Evolutionary conservation across 2,888 invertebrate genomes (phyloP).

Genomic region (Drosophila paramelanica): DNA sequence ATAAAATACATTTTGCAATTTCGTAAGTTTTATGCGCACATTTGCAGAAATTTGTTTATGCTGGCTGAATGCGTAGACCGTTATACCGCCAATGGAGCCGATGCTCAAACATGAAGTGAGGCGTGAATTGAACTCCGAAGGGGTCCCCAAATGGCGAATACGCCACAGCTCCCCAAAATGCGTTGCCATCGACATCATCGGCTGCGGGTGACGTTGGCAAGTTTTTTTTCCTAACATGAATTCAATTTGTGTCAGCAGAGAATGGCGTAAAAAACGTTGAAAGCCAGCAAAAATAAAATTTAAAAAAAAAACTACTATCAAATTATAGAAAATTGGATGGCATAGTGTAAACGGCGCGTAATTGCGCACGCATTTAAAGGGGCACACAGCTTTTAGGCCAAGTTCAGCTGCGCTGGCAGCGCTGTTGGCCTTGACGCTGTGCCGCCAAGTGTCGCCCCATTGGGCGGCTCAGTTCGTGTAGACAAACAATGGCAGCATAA

Average conservation of each 20-base stretch:
- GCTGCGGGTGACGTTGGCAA: conserved; percentile 51
- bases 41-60: conserved; percentile 72
- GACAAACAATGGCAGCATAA: conserved; percentile 69
- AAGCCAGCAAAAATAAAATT: conserved; percentile 13
- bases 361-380: conserved; percentile 59
- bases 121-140: conserved; percentile 14
- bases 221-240: conserved; percentile 37
- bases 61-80: conserved; percentile 26
- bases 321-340: conserved; percentile 53
- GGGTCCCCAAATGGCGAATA: neutral
- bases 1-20: conserved; percentile 75
- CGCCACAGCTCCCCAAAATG: neutral
- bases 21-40: conserved; percentile 76
- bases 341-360: conserved; percentile 19
- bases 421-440: conserved; percentile 54
- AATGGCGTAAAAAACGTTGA: conserved; percentile 7
- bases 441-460: conserved; percentile 40
- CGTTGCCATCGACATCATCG: conserved; percentile 41
- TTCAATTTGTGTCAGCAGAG: conserved; percentile 53
- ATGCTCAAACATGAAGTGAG: neutral
- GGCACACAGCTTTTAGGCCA: conserved; percentile 39
- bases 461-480: conserved; percentile 32
- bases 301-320: conserved; percentile 13
- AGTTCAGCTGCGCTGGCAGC: conserved; percentile 61
- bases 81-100: conserved; percentile 13